These are phyloP conservation scores for Sinelater perroti DNA, from an alignment of 2,888 invertebrate genomes.

Conservation along the genomic window DNA sequence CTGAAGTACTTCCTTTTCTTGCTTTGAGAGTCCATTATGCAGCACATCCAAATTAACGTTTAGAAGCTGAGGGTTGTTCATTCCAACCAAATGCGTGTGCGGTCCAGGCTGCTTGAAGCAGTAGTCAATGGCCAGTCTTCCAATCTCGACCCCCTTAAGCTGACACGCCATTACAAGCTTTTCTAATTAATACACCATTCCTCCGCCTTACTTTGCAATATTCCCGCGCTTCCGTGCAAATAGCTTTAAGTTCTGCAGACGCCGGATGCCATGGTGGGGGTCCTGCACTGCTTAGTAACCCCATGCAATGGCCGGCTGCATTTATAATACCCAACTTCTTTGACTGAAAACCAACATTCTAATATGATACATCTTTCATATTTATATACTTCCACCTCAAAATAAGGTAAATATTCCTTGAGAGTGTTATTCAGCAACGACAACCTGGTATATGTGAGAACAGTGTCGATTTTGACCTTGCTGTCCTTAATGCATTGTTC, in stretches of 20 bases:
- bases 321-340: constrained; percentile 82
- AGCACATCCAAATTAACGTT: constrained; percentile 71
- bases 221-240: constrained; percentile 69
- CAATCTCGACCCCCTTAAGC: constrained; percentile 72
- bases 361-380: constrained; percentile 6
- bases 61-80: constrained; percentile 72
- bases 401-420: constrained; percentile 75
- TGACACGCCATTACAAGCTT: constrained; percentile 50
- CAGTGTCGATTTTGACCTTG: constrained; percentile 71
- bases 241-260: constrained; percentile 66
- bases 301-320: constrained; percentile 84
- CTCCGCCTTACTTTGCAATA: constrained; percentile 72
- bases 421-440: constrained; percentile 83
- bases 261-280: constrained; percentile 87
- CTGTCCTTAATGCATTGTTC: constrained; percentile 76
- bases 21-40: constrained; percentile 69
- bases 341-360: constrained; percentile 59
- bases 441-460: constrained; percentile 82
- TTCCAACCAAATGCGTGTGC: constrained; percentile 79
- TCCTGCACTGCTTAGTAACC: constrained; percentile 78
- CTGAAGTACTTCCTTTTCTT: constrained; percentile 70
- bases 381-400: constrained; percentile 67
- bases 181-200: too few relatives aligned
- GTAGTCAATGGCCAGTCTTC: constrained; percentile 75
- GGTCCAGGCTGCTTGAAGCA: constrained; percentile 68